Base-by-base conservation (phyloP, 2,888 invertebrate species). In the Anodontia alba region DNA sequence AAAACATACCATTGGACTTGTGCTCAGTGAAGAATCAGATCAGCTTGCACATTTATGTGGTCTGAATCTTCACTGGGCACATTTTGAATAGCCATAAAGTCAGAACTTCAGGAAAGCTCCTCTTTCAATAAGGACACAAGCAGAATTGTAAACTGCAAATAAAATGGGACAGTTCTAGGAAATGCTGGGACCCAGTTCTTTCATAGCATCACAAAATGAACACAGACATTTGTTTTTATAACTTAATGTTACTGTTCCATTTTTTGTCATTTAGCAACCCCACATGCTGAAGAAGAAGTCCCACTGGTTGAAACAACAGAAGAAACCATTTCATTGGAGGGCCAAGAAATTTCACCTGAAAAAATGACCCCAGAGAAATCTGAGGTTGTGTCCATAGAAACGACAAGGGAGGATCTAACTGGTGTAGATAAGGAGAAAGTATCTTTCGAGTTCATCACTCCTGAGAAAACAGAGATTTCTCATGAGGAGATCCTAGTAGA, bases 371-470 rank as follows among this genome's bases (percentile, higher is more conserved):
- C 90, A 57, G 90, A 89, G 74, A 84, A 76, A 42, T 80, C 90
- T 78, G 90, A 90, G 85, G 87, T 87, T 76, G 80, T 86, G 72
- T 76, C 90, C 74, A 75, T 91, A 72, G 91, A 91, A 81, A 91
- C 90, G 79, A 84, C 88, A 77, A 84, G 85, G 86, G 91, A 90
- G 80, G 87, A 89, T 69, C 57, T 80, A 62, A 76, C 78, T 54
- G 82, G 87, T 78, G 82, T 86, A 71, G 91, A 89, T 87, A 91
- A 88, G 89, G 92, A 91, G 89, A 90, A 90, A 88, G 91, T 90
- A 88, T 87, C 90, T 87, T 90, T 89, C 86, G 90, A 90, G 87
- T 81, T 90, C 80, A 87, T 90, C 81, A 87, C 89, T 51, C 80
- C 83, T 66, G 90, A 88, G 86, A 84, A 87, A 78, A 83, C 85